Evolutionary conservation across 2,797 vertebrate species (phyloP).

Genomic region (Naso thynnoides): DNA sequence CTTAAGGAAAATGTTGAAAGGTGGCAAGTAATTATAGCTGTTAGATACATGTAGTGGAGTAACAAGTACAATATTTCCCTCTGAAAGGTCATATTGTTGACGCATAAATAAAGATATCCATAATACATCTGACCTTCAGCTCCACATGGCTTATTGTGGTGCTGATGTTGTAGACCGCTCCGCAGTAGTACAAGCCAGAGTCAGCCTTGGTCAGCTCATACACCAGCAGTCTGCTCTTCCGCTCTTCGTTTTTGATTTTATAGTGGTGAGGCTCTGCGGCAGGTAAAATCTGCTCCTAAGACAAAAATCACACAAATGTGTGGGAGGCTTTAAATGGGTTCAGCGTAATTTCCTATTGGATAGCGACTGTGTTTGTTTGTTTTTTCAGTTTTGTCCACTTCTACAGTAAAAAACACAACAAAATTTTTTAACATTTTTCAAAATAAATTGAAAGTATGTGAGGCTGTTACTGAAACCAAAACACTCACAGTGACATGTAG

Average conservation of each 20-base stretch:
- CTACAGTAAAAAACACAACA: not conserved
- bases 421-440: not conserved
- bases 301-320: not conserved
- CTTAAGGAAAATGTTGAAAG: not conserved
- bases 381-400: not conserved
- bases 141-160: conserved; percentile 60
- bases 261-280: conserved; percentile 77
- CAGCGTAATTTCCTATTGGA: not conserved
- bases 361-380: not conserved
- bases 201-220: conserved; percentile 81
- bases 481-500: too few species aligned
- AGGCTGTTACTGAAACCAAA: too few species aligned
- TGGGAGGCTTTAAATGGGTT: conserved; percentile 2
- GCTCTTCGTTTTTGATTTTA: conserved; percentile 33
- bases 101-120: not conserved
- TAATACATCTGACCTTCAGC: conserved; percentile 78
- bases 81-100: not conserved
- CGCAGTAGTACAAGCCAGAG: conserved; percentile 85
- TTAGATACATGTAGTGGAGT: not conserved
- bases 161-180: conserved; percentile 82
- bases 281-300: conserved; percentile 77
- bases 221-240: conserved; percentile 81
- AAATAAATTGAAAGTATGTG: not conserved
- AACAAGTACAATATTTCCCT: not conserved
- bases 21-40: not conserved